Evolutionary conservation across 2,888 invertebrate genomes (phyloP).

Genomic region (Lingula anatina): DNA sequence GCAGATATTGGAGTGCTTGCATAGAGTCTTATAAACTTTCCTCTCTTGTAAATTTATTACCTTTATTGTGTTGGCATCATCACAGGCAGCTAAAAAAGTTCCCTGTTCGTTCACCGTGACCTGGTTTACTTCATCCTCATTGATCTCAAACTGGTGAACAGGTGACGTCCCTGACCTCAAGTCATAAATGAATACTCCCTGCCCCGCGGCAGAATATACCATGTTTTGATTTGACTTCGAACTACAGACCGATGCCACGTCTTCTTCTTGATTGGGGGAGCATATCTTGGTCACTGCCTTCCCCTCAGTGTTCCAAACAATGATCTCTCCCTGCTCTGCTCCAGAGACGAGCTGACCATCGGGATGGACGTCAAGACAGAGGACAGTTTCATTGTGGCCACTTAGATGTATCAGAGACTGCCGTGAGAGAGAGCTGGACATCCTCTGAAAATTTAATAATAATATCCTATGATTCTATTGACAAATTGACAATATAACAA

Average conservation of each 20-base stretch:
- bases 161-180: slow-evolving; percentile 21
- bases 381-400: slow-evolving; percentile 26
- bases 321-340: slow-evolving; percentile 33
- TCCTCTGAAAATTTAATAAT: no score
- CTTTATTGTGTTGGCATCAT: slow-evolving; percentile 45
- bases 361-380: slow-evolving; percentile 28
- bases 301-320: slow-evolving; percentile 28
- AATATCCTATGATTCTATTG: no score
- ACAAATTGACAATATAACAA: no score
- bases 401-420: no score
- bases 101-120: slow-evolving; percentile 39
- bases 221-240: slow-evolving; percentile 27
- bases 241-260: slow-evolving; percentile 34
- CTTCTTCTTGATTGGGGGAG: slow-evolving; percentile 18
- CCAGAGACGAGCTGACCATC: slow-evolving; percentile 28
- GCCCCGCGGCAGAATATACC: slow-evolving; percentile 34
- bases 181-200: slow-evolving; percentile 29
- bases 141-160: slow-evolving; percentile 23
- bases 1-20: slow-evolving; percentile 48
- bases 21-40: slow-evolving; percentile 36
- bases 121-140: slow-evolving; percentile 46
- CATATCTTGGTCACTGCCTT: no score
- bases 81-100: slow-evolving; percentile 39
- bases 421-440: no score
- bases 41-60: slow-evolving; percentile 36